Percentiles rank a stretch among this genome's conserved stretches.
These are phyloP conservation scores for Odontomyia ornata DNA, from an alignment of 2,888 invertebrate species.

Conservation along the genomic window DNA sequence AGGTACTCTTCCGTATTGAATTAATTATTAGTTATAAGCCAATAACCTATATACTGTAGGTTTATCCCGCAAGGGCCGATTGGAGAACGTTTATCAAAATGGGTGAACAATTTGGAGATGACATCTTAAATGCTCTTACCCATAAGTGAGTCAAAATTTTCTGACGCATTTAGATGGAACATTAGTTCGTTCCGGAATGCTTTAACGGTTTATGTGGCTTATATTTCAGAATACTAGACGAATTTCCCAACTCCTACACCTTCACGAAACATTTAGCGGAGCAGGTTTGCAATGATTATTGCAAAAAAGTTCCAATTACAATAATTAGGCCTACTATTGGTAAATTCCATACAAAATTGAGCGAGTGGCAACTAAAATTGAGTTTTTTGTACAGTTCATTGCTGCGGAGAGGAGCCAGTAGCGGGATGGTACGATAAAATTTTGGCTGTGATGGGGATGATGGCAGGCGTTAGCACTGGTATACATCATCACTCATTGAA, in stretches of 20 bases:
- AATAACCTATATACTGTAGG: slow-evolving; percentile 13
- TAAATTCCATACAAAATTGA: slow-evolving; percentile 48
- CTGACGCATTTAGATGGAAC: background rate
- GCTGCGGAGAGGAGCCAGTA: slow-evolving; percentile 70
- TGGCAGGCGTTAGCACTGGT: slow-evolving; percentile 76
- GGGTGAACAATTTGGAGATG: slow-evolving; percentile 68
- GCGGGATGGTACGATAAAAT: slow-evolving; percentile 91
- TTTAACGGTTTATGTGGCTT: background rate
- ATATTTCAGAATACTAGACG: slow-evolving; percentile 67
- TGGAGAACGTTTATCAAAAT: slow-evolving; percentile 71
- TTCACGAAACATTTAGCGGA: slow-evolving; percentile 91
- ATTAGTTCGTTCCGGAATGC: background rate
- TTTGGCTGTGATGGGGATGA: slow-evolving; percentile 84
- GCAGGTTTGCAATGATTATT: slow-evolving; percentile 76
- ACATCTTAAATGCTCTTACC: slow-evolving; percentile 67
- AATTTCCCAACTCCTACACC: slow-evolving; percentile 89
- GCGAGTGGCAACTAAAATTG: background rate
- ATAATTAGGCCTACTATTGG: slow-evolving; percentile 92
- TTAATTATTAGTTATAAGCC: too few species aligned
- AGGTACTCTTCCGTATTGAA: slow-evolving; percentile 7
- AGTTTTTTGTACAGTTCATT: slow-evolving; percentile 67
- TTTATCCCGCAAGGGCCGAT: slow-evolving; percentile 65
- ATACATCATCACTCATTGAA: too few species aligned
- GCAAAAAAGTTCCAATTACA: slow-evolving; percentile 73
- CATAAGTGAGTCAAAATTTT: slow-evolving; percentile 66